phyloP scores from a whole-genome alignment of 2,113 vertebrate species.

The Oryzias woworae region DNA sequence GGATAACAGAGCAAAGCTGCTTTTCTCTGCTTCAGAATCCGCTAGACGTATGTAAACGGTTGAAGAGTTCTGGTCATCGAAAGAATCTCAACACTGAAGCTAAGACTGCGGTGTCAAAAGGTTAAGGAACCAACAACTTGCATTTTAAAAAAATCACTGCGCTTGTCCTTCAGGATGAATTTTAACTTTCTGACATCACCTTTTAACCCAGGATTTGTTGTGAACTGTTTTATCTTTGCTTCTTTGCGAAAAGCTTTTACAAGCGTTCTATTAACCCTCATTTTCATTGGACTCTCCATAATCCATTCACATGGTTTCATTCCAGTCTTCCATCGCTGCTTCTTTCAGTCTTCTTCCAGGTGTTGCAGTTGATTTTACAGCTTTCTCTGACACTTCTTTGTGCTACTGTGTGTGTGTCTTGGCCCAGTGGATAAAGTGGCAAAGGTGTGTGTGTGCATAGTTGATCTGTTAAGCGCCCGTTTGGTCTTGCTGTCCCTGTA shows the following conservation, averaged over 20 bases:
- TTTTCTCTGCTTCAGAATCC: no score
- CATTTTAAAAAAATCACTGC: no score
- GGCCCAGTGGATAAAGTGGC: slow-evolving; percentile 27
- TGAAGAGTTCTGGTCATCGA: no score
- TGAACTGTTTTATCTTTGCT: no score
- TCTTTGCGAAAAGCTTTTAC: slow-evolving; percentile 3
- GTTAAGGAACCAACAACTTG: no score
- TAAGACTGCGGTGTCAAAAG: no score
- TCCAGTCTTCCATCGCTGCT: slow-evolving; percentile 11
- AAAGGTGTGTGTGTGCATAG: slow-evolving; percentile 52
- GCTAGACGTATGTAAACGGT: no score
- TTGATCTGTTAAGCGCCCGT: slow-evolving; percentile 59
- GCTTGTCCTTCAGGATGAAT: no score
- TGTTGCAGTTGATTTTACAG: slow-evolving; percentile 6
- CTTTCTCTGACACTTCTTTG: slow-evolving; percentile 10
- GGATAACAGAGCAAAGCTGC: no score
- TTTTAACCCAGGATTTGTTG: slow-evolving; percentile 3
- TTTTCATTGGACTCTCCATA: slow-evolving; percentile 18
- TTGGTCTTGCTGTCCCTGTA: slow-evolving; percentile 51
- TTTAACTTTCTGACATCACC: background rate
- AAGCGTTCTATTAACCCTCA: slow-evolving; percentile 29
- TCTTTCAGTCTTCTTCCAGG: slow-evolving; percentile 6
- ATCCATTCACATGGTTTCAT: background rate
- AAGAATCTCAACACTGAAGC: no score
- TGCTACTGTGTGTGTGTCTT: slow-evolving; percentile 18